phyloP scores from a whole-genome alignment of 2,888 invertebrate genomes.

The Agrilus biguttatus region DNA sequence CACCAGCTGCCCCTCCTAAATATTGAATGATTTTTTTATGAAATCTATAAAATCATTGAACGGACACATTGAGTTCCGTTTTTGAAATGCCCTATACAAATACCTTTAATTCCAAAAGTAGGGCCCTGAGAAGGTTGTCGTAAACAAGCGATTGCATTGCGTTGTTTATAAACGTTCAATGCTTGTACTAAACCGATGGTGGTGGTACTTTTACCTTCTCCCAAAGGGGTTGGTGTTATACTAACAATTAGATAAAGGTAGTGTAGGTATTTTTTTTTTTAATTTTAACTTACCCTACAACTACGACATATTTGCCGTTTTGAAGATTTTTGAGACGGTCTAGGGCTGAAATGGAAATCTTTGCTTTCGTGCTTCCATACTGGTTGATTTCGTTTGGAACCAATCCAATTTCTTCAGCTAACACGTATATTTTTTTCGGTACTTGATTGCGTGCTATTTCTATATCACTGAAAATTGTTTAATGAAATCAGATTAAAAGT shows the following conservation, averaged over 20 bases:
- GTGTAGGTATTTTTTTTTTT: neutral
- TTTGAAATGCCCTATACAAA: neutral
- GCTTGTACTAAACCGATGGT: slow-evolving; percentile 88
- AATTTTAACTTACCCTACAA: slow-evolving; percentile 61
- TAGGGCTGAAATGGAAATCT: slow-evolving; percentile 69
- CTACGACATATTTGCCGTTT: slow-evolving; percentile 86
- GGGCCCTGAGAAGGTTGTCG: slow-evolving; percentile 98
- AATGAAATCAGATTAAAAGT: slow-evolving; percentile 1
- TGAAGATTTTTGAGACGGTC: slow-evolving; percentile 53
- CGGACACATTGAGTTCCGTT: too few species aligned
- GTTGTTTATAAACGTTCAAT: slow-evolving; percentile 65
- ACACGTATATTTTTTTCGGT: slow-evolving; percentile 63
- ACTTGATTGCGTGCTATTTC: slow-evolving; percentile 75
- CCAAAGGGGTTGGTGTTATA: slow-evolving; percentile 96
- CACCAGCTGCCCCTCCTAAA: slow-evolving; percentile 88
- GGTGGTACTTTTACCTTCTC: slow-evolving; percentile 97
- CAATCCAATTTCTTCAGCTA: slow-evolving; percentile 79
- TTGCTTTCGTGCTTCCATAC: slow-evolving; percentile 91
- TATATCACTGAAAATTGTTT: slow-evolving; percentile 55
- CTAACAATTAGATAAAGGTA: slow-evolving; percentile 33
- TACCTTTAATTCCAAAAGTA: slow-evolving; percentile 91
- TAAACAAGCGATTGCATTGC: slow-evolving; percentile 85
- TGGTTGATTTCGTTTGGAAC: slow-evolving; percentile 66
- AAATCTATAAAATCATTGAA: too few species aligned
- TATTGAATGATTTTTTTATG: neutral